Evolutionary conservation across 1,140 invertebrate genomes (phyloP), one percentile per base, ranked within the genome.

Genomic region (Nixonia krombeini): DNA sequence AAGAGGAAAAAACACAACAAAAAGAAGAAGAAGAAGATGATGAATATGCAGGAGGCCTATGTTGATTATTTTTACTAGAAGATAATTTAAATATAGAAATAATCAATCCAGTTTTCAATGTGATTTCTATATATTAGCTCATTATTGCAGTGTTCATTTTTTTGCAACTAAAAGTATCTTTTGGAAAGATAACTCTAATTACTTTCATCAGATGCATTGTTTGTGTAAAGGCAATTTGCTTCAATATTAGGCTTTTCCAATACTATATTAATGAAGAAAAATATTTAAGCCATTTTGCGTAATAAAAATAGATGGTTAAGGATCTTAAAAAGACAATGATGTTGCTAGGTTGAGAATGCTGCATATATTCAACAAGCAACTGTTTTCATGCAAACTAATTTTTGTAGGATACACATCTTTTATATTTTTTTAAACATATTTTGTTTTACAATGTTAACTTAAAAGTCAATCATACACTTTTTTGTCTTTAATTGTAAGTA

Each of bases 1-100:
- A 50, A 37, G 52, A 55, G 47, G 42, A 45, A 41, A 10, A 57
- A 45, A 23, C n/a, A n/a, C n/a, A n/a, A n/a, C n/a, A 66, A 10
- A 5, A 46, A 5, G 21, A 59, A 4, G 45, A 53, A 2, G 67
- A 75, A 31, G 75, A 80, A 35, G 73, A 80, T 0, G 75, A 80
- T 4, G 75, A 80, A 7, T 77, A 78, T 3, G 77, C 78, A 45
- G 78, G 41, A 2, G 79, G 80, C 12, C 50, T 82, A 16, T 82
- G 80, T 63, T 82, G 76, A 82, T 78, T 23, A 17, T 21, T 18
- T 58, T 57, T 45, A 47, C 37, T 29, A 21, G 10, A 33, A 44
- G 37, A 58, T 62, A 63, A 52, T 50, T 49, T 41, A 16, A 6
- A n/a, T 52, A 10, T 37, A 66, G 21, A 41, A 29, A 45, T 52